phyloP scores from a whole-genome alignment of 2,113 vertebrate species.

The Pungitius pungitius region DNA sequence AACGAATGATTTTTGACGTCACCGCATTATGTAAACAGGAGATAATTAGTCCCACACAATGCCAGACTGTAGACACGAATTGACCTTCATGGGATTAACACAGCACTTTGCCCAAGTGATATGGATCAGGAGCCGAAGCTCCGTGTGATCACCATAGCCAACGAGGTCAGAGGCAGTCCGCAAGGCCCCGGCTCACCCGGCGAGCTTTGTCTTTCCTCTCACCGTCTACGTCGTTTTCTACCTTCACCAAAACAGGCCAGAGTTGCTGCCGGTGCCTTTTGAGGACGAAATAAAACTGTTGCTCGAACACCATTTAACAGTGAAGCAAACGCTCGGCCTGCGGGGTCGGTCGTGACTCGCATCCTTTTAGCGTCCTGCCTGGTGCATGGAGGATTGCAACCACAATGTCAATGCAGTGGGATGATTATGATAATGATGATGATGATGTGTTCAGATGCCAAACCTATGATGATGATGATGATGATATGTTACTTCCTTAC shows the following conservation, averaged over 20 bases:
- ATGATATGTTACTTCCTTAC: not conserved
- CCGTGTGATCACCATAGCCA: conserved; percentile 44
- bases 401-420: not conserved
- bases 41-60: conserved; percentile 22
- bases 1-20: conserved; percentile 20
- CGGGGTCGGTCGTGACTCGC: conserved; percentile 41
- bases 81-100: conserved; percentile 18
- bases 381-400: conserved; percentile 20
- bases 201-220: conserved; percentile 50
- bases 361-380: conserved; percentile 30
- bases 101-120: conserved; percentile 3
- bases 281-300: conserved; percentile 50
- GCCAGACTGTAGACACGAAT: not conserved
- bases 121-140: conserved; percentile 34
- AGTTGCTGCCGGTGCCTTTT: conserved; percentile 40
- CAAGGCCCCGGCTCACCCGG: conserved; percentile 35
- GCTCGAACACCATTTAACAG: conserved; percentile 53
- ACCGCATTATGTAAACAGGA: conserved; percentile 40
- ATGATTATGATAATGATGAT: not conserved
- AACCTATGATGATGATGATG: not conserved
- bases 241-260: conserved; percentile 48
- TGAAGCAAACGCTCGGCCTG: conserved; percentile 48
- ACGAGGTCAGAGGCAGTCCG: conserved; percentile 44
- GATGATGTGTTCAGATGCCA: not conserved
- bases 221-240: conserved; percentile 36